Conservation (phyloP, 1,140 invertebrate genomes). For the Lysiphlebus fabarum region DNA sequence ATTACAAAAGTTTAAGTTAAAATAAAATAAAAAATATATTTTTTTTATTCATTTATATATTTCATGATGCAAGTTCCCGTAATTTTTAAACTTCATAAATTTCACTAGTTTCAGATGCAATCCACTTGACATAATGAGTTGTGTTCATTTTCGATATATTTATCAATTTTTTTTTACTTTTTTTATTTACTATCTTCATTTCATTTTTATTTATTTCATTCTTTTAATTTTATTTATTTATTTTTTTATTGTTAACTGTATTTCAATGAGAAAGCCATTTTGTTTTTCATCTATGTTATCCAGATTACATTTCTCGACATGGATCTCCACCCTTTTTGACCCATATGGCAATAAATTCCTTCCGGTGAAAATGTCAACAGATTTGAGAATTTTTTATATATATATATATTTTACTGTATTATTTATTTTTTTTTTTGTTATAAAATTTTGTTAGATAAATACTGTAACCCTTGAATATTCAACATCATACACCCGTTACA, state of each 20-base stretch:
- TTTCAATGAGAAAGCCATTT: background rate
- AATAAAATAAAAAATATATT: background rate
- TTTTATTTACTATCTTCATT: background rate
- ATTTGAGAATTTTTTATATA: constrained; percentile 20
- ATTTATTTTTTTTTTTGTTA: background rate
- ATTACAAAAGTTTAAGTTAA: background rate
- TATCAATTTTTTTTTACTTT: background rate
- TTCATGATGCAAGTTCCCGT: constrained; percentile 1
- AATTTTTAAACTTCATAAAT: constrained; percentile 12
- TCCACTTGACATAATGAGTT: constrained; percentile 5
- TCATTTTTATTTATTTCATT: background rate
- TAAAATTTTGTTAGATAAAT: constrained; percentile 24
- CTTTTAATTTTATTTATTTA: constrained; percentile 3
- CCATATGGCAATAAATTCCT: constrained; percentile 25
- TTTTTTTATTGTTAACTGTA: constrained; percentile 8
- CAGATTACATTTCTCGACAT: constrained; percentile 26
- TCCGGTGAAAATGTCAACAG: constrained; percentile 19
- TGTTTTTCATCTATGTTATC: constrained; percentile 22
- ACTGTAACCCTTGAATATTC: constrained; percentile 4
- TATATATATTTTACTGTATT: background rate
- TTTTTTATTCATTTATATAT: background rate
- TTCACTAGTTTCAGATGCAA: background rate
- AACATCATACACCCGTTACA: constrained; percentile 15
- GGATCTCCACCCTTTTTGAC: constrained; percentile 22
- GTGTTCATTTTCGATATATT: background rate